phyloP scores from a whole-genome alignment of 2,113 vertebrate genomes.

The Epinephelus moara region DNA sequence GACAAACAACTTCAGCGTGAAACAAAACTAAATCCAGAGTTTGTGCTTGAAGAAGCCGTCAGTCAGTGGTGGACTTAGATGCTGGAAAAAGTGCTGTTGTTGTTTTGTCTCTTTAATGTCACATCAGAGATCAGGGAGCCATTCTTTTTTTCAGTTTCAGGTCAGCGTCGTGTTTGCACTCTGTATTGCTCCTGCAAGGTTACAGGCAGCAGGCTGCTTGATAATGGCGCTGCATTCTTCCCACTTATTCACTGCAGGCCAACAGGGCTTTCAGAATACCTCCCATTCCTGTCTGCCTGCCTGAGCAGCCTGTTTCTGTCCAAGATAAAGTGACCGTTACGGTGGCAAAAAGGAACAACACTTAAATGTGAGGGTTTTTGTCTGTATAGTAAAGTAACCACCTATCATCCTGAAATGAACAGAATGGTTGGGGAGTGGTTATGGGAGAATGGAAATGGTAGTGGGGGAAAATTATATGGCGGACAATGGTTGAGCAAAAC shows the following conservation, averaged over 20 bases:
- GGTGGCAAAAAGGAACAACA: neutral
- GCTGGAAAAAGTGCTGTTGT: too few species aligned
- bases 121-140: neutral
- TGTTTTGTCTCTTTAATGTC: too few species aligned
- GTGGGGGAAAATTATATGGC: neutral
- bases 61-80: neutral
- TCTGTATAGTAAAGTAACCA: neutral
- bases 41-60: neutral
- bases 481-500: neutral
- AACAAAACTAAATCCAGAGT: too few species aligned
- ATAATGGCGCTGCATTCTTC: slow-evolving; percentile 12
- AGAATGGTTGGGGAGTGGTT: neutral
- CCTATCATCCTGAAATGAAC: neutral
- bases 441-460: neutral
- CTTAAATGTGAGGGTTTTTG: neutral
- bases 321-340: neutral
- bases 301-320: neutral
- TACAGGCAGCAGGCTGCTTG: neutral
- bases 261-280: neutral
- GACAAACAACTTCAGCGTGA: too few species aligned
- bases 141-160: neutral
- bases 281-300: neutral
- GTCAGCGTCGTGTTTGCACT: neutral
- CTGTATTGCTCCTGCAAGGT: neutral
- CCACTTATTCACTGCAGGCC: neutral